These are phyloP conservation scores for Lottia scabra DNA, from an alignment of 2,888 invertebrate species.

Conservation along the genomic window DNA sequence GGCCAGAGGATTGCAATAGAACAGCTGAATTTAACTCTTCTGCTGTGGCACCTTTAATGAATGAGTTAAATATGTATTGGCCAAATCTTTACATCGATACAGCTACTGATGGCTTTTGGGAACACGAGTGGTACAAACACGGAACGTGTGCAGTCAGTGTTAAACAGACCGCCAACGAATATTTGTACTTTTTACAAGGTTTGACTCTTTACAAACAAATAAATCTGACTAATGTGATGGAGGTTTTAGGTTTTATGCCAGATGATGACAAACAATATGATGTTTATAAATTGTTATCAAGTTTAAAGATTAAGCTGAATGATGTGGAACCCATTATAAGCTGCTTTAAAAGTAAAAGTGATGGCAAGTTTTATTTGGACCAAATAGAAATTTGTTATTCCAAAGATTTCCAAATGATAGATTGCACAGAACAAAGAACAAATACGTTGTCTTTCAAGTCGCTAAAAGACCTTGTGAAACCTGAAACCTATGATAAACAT, in stretches of 20 bases:
- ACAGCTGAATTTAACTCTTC: background rate
- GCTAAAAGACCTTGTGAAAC: background rate
- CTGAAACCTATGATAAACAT: background rate
- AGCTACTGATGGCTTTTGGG: background rate
- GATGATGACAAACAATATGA: background rate
- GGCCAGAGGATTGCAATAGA: background rate
- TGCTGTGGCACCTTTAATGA: background rate
- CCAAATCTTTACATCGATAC: background rate
- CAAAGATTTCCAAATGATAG: background rate
- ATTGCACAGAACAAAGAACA: background rate
- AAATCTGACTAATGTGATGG: background rate
- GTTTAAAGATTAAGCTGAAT: background rate
- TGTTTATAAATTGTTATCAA: background rate
- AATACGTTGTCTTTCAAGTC: background rate
- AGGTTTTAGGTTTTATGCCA: background rate
- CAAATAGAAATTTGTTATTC: background rate
- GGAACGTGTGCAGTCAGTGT: background rate
- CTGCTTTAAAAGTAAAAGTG: background rate
- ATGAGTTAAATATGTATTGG: background rate
- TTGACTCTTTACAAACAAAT: background rate
- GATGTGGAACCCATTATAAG: background rate
- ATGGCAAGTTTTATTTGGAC: background rate
- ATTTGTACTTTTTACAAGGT: background rate
- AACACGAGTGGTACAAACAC: background rate
- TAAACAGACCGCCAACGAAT: background rate